Percentiles rank a stretch among this genome's conserved stretches.
These are phyloP conservation scores for Uloborus diversus DNA, from an alignment of 1,140 invertebrate genomes.

Conservation along the genomic window DNA sequence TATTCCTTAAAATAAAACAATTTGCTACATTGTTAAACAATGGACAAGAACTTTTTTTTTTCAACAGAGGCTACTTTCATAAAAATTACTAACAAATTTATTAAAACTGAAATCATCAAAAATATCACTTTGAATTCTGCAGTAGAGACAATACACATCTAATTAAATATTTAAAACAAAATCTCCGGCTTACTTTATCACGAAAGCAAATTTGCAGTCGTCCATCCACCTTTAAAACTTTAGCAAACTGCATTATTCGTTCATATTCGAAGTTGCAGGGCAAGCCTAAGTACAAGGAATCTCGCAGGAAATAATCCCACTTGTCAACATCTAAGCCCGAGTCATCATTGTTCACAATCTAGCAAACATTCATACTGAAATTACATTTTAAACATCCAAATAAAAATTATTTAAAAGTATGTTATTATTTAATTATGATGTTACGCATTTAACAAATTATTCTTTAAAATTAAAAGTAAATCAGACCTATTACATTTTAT, in stretches of 20 bases:
- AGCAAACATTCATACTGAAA: slow-evolving; percentile 44
- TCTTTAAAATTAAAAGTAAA: too few species aligned
- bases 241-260: slow-evolving; percentile 65
- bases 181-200: slow-evolving; percentile 62
- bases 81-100: too few species aligned
- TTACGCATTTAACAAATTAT: too few species aligned
- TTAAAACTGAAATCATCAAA: neutral
- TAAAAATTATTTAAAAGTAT: too few species aligned
- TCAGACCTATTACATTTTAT: neutral
- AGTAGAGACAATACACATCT: neutral
- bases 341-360: slow-evolving; percentile 74
- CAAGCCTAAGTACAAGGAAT: slow-evolving; percentile 69
- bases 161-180: neutral
- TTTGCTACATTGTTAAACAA: too few species aligned
- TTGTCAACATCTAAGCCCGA: slow-evolving; percentile 78
- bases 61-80: too few species aligned
- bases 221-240: slow-evolving; percentile 63
- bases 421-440: too few species aligned
- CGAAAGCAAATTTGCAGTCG: slow-evolving; percentile 66
- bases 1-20: too few species aligned
- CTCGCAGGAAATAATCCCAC: slow-evolving; percentile 76
- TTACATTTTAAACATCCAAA: too few species aligned
- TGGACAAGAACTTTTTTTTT: too few species aligned
- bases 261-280: slow-evolving; percentile 67
- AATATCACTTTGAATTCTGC: neutral